Evolutionary conservation across 2,797 vertebrate genomes (phyloP), one percentile per base, ranked within the genome.

Genomic region (Cynopterus sphinx): DNA sequence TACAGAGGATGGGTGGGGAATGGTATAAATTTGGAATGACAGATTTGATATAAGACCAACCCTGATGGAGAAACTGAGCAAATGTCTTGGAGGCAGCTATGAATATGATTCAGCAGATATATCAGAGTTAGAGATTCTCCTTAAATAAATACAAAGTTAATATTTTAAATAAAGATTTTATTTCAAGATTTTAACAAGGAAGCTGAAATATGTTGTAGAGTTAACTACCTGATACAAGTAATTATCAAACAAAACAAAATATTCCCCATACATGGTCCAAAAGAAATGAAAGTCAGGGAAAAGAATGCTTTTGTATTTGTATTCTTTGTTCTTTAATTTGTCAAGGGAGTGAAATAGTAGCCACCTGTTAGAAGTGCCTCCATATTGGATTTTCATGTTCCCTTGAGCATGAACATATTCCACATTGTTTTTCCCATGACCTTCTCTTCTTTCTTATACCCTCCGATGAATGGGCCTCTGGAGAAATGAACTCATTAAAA

Each of bases 401-500:
- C 46, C 49, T 67, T 87, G 85, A 31, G 39, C 53, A 51, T n/a
- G 81, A 92, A 88, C 81, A 73, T 33, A 33, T 61, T 90, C 53
- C 43, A 70, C 28, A 16, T 26, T 77, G 55, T 82, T 90, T 92
- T 90, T 19, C 9, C 15, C 51, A 68, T 81, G 88, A 95, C 83
- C 51, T 95, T 95, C 68, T 95, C 55, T 90, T 97, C 87, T 94
- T 59, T 97, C 90, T 96, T 83, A 81, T 36, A 85, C 65, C 92
- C 55, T 91, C 97, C 86, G 77, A 83, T 89, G 91, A 96, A 95
- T 95, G 59, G 97, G 95, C 97, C 97, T 83, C 96, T 81, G 95
- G 97, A 98, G 98, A 98, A 97, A 93, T 92, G 85, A 93, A 96
- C 94, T 98, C 91, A 96, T 97, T 97, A 98, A 98, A 98, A 97